These are phyloP conservation scores for Eupithecia subfuscata DNA, from an alignment of 2,888 invertebrate genomes.

Conservation along the genomic window DNA sequence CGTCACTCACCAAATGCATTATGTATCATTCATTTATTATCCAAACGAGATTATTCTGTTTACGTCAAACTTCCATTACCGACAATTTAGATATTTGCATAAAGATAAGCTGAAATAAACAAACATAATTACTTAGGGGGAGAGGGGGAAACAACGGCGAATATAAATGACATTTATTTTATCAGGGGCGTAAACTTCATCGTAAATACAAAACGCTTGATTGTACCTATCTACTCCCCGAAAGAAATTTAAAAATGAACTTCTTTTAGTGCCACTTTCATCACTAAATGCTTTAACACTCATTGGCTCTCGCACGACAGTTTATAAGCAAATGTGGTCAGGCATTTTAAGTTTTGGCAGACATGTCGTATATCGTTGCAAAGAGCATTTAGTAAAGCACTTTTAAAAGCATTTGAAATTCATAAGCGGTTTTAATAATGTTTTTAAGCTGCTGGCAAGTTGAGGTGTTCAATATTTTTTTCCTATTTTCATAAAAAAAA, in stretches of 20 bases:
- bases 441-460: too few relatives aligned
- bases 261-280: too few relatives aligned
- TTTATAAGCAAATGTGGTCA: too few relatives aligned
- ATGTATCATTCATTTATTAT: conserved; percentile 17
- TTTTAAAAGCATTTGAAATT: too few relatives aligned
- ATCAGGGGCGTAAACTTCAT: conserved; percentile 1
- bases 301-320: too few relatives aligned
- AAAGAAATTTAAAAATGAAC: background rate
- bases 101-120: conserved; percentile 24
- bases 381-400: too few relatives aligned
- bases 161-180: conserved; percentile 12
- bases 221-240: background rate
- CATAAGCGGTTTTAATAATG: too few relatives aligned
- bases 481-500: too few relatives aligned
- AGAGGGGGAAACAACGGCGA: background rate
- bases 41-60: conserved; percentile 23
- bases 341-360: too few relatives aligned
- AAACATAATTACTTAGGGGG: conserved; percentile 24
- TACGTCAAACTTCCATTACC: conserved; percentile 24
- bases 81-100: conserved; percentile 26
- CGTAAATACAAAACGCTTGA: background rate
- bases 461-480: too few relatives aligned
- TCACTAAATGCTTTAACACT: too few relatives aligned
- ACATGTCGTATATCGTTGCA: too few relatives aligned
- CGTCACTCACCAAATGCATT: background rate